phyloP scores from a whole-genome alignment of 2,888 invertebrate species.

The Drosophila birchii region DNA sequence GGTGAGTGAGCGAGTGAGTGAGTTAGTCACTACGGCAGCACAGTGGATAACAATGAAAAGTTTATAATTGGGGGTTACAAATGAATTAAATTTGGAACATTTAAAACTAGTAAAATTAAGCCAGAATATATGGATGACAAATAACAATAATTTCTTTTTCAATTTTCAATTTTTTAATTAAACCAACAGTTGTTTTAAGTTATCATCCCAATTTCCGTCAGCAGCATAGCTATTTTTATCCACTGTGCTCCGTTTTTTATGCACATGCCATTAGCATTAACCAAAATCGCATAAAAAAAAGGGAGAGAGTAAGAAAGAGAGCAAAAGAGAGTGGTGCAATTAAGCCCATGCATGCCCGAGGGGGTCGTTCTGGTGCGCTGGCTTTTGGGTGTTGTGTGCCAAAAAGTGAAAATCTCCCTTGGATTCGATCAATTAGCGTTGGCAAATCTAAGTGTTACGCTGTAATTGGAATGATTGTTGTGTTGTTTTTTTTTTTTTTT shows the following conservation, averaged over 20 bases:
- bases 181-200: not conserved
- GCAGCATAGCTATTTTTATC: slow-evolving; percentile 2
- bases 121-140: not conserved
- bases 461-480: slow-evolving; percentile 5
- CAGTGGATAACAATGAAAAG: slow-evolving; percentile 5
- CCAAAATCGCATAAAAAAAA: slow-evolving; percentile 27
- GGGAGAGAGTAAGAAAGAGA: slow-evolving; percentile 8
- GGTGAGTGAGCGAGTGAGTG: slow-evolving; percentile 10
- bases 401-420: slow-evolving; percentile 27
- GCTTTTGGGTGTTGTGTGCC: slow-evolving; percentile 1
- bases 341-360: slow-evolving; percentile 64
- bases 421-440: slow-evolving; percentile 13
- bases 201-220: not conserved
- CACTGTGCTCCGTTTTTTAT: slow-evolving; percentile 28
- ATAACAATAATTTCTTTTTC: not conserved
- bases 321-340: slow-evolving; percentile 51
- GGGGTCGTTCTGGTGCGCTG: slow-evolving; percentile 56
- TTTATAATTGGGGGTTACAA: no score
- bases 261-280: slow-evolving; percentile 62
- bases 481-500: not conserved
- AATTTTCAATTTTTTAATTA: not conserved
- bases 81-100: not conserved
- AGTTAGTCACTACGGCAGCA: slow-evolving; percentile 15
- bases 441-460: slow-evolving; percentile 11
- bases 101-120: not conserved